A percentile compares a stretch with the other conserved stretches of the same genome.
Conservation (phyloP, 1,140 invertebrate species). For the Papilio helenus region DNA sequence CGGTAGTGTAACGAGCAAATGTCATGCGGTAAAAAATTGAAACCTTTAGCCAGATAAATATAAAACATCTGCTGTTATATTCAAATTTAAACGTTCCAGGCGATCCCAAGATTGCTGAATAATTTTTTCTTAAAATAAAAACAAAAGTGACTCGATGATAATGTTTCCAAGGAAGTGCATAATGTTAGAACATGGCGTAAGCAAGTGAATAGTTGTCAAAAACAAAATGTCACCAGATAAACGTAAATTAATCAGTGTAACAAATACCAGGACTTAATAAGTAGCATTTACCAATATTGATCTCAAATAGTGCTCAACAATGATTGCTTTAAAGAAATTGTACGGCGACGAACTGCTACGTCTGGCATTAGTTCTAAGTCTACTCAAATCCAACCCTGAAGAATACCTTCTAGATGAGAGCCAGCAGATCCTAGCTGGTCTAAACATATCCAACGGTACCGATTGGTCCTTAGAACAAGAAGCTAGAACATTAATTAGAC, state of each 20-base stretch:
- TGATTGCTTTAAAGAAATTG: conserved; percentile 90
- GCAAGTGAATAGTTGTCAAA: conserved; percentile 67
- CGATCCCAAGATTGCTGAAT: background rate
- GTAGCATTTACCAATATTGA: conserved; percentile 53
- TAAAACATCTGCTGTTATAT: conserved; percentile 38
- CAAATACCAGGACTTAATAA: conserved; percentile 61
- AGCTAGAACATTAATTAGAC: conserved; percentile 82
- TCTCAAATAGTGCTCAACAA: conserved; percentile 82
- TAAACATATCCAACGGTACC: conserved; percentile 86
- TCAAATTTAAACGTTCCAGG: conserved; percentile 39
- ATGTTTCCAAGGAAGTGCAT: conserved; percentile 59
- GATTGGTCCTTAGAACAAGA: conserved; percentile 85
- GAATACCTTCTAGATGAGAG: conserved; percentile 85
- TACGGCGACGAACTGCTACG: conserved; percentile 91
- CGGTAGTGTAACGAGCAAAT: background rate
- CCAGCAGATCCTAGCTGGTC: conserved; percentile 73
- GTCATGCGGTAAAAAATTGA: background rate
- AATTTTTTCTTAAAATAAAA: conserved; percentile 50
- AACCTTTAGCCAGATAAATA: background rate
- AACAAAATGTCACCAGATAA: conserved; percentile 76
- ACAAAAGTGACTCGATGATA: conserved; percentile 64
- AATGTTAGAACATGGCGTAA: conserved; percentile 41
- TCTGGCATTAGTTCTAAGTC: conserved; percentile 89
- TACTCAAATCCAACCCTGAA: conserved; percentile 89
- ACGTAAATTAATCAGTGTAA: conserved; percentile 60